Evolutionary conservation across 2,888 invertebrate species (phyloP), one percentile per base, ranked within the genome.

Genomic region (Phyllotreta cruciferae): DNA sequence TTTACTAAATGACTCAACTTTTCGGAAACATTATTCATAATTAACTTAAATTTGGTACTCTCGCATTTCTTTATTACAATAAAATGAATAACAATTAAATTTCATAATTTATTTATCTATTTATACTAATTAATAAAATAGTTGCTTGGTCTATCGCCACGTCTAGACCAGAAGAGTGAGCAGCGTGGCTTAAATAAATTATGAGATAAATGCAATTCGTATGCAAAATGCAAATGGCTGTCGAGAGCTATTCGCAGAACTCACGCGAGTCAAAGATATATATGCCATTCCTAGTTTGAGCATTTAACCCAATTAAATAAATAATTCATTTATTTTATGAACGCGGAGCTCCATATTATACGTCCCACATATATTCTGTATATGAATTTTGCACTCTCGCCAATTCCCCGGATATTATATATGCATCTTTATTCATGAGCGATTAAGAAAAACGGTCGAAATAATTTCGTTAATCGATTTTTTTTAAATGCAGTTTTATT

Each of bases 181-280:
- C 14, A 6, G 24, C 14, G n/a, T 7, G 36, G 9, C 41, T 41
- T 62, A 61, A 66, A 68, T 67, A 66, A 67, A 64, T 68, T 67
- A 67, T 62, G 13, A 63, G 63, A 64, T 64, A 66, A 66, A 64
- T 66, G 70, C 69, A 66, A 66, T 70, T 66, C 61, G 60, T 64
- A 67, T 70, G 69, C 69, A 67, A 67, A 69, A 70, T 66, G 69
- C 66, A 69, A 70, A 70, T 70, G 62, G 63, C 58, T 58, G 62
- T 44, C 58, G 38, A 13, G 56, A 49, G 64, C 63, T 67, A 67
- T 63, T 69, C 54, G 61, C 56, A 53, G 58, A 64, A 62, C 54
- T 52, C 60, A 62, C 62, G 63, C 66, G 62, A 67, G 62, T 57
- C 35, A 64, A 47, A 63, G 52, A 65, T 52, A 55, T 41, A 10